A percentile compares a stretch with the other conserved stretches of the same genome.
Conservation (phyloP, 2,888 invertebrate species). For the Drosophila setosimentum region DNA sequence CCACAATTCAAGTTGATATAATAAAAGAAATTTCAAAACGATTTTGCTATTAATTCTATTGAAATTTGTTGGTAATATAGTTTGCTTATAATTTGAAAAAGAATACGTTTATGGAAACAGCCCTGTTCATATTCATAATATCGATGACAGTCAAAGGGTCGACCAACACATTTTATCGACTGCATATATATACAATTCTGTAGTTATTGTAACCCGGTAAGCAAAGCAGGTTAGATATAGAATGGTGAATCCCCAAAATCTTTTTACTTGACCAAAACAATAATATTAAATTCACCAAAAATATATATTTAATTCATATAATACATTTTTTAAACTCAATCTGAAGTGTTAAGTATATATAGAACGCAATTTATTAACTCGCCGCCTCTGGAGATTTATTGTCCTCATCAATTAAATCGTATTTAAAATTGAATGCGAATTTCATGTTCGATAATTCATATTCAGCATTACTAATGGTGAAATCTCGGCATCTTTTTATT, state of each 20-base stretch:
- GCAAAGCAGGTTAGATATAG: neutral
- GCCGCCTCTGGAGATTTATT: slow-evolving; percentile 5
- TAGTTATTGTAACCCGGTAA: neutral
- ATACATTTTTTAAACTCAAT: neutral
- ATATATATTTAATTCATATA: neutral
- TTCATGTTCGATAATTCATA: slow-evolving; percentile 15
- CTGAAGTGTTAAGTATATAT: neutral
- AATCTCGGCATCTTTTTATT: slow-evolving; percentile 20
- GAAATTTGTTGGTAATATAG: neutral
- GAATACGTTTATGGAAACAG: neutral
- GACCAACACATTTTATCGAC: neutral
- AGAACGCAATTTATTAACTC: neutral
- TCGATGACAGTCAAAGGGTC: neutral
- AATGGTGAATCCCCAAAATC: neutral
- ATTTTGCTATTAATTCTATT: neutral
- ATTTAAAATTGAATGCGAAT: slow-evolving; percentile 36
- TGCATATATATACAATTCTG: neutral
- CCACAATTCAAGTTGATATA: slow-evolving; percentile 8
- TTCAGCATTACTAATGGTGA: slow-evolving; percentile 19
- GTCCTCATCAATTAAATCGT: slow-evolving; percentile 20
- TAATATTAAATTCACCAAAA: neutral
- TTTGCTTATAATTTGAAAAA: neutral
- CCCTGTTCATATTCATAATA: neutral
- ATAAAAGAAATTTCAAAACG: neutral
- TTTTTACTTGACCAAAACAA: neutral